A percentile compares a stretch with the other conserved stretches of the same genome.
Evolutionary conservation across 2,113 vertebrate species (phyloP).

Genomic region (Neolamprologus falcicula): DNA sequence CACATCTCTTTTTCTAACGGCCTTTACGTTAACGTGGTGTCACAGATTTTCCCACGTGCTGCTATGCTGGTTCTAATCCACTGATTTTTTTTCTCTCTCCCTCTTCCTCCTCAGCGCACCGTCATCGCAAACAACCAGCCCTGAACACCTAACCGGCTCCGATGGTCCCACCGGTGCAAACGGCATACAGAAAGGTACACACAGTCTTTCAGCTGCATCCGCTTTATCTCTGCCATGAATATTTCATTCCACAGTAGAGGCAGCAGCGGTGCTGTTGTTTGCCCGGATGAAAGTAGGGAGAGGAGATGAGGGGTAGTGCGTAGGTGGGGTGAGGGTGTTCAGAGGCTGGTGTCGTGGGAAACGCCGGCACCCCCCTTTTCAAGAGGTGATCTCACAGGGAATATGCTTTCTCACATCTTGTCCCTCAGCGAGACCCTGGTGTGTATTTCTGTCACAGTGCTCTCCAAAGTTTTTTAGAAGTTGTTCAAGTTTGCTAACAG

Average conservation of each 20-base stretch:
- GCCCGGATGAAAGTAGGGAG: conserved; percentile 49
- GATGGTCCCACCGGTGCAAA: conserved; percentile 47
- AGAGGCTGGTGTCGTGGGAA: conserved; percentile 12
- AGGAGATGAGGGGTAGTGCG: background rate
- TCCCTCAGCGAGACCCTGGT: conserved; percentile 33
- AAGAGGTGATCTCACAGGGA: conserved; percentile 30
- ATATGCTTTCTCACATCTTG: conserved; percentile 39
- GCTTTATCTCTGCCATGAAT: conserved; percentile 61
- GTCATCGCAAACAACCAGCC: conserved; percentile 39
- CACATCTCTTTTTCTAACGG: background rate
- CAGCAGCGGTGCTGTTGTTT: conserved; percentile 41
- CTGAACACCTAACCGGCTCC: conserved; percentile 40
- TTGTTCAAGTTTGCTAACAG: conserved; percentile 55
- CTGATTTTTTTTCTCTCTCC: background rate
- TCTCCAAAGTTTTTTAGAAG: conserved; percentile 48
- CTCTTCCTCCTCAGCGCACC: conserved; percentile 31
- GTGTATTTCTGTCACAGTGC: conserved; percentile 28
- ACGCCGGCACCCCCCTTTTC: conserved; percentile 19
- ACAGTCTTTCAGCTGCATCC: conserved; percentile 31
- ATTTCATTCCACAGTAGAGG: conserved; percentile 53
- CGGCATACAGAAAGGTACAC: conserved; percentile 64
- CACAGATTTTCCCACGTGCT: background rate
- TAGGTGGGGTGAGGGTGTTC: background rate
- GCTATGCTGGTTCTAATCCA: background rate
- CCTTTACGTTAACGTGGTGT: background rate